phyloP scores from a whole-genome alignment of 2,113 vertebrate species.

The Dipodomys merriami region DNA sequence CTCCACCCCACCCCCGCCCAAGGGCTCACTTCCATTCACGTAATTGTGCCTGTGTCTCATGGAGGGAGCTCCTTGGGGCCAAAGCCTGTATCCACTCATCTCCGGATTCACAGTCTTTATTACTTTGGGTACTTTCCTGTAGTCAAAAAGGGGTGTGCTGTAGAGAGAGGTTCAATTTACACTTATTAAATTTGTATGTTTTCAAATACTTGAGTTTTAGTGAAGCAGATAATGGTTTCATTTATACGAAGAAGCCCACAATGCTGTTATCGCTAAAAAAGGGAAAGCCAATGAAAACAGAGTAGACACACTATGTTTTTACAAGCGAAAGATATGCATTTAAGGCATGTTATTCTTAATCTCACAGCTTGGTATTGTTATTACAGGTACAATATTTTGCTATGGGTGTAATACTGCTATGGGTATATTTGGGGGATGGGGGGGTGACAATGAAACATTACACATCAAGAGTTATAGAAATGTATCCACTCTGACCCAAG shows the following conservation, averaged over 20 bases:
- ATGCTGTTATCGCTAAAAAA: not conserved
- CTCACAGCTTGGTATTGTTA: not conserved
- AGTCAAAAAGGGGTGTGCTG: not conserved
- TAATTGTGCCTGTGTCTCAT: not conserved
- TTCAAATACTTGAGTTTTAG: conserved; percentile 32
- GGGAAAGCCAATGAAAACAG: not conserved
- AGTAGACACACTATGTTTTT: not conserved
- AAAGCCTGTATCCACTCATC: not conserved
- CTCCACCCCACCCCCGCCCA: not conserved
- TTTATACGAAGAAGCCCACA: not conserved
- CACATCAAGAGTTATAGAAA: not conserved
- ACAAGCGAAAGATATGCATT: not conserved
- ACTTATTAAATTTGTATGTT: conserved; percentile 3
- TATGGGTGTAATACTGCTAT: not conserved
- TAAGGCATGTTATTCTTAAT: not conserved
- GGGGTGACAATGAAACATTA: not conserved
- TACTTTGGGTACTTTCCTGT: not conserved
- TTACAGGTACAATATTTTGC: not conserved
- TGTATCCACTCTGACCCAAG: not conserved
- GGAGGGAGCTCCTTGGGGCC: not conserved
- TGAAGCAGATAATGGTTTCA: not conserved
- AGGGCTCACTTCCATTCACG: conserved; percentile 10
- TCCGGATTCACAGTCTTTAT: not conserved
- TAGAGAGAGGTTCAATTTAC: not conserved
- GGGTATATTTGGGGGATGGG: not conserved